Evolutionary conservation across 92 coral and sea anemone genomes (phyloP), one percentile per base, ranked within the genome.

Genomic region (Zoanthus solanderi): DNA sequence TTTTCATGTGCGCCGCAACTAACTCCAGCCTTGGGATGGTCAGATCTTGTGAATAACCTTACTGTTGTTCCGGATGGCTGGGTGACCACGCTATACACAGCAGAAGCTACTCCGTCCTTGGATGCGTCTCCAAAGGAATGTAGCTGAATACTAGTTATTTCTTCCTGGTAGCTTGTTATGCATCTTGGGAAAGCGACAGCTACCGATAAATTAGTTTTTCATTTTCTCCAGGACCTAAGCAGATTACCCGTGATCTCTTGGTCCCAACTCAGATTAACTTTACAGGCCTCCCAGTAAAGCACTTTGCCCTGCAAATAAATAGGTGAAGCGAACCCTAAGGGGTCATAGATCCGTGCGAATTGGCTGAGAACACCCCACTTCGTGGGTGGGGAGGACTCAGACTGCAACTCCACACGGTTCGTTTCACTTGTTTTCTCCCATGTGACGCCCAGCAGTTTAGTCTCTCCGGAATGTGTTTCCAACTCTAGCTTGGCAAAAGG

Each of bases 301-400:
- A 85, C 68, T 54, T 85, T 85, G 11, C 68, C 88, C 77, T 57
- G 75, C 6, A 84, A 66, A 3, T 45, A 85, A 4, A 85, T 12
- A 85, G 88, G 57, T 30, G 88, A 47, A 14, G 34, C 83, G 12
- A 85, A 54, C 78, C 88, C 88, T 71, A 71, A 66, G 42, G 82
- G 88, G 67, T 85, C 83, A 54, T 85, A 85, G 83, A 73, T 85
- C 66, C 23, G 52, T 0, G 80, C 83, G 69, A 56, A 60, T 50
- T 75, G 75, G 75, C 88, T 53, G 65, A 84, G 37, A 31, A 84
- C 78, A 8, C 58, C 83, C 71, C 83, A 10, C 83, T 82, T 82
- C 7, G 72, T 82, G 23, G 72, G 78, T 13, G 78, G 78, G 44
- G 78, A 73, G 78, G 78, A 54, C 8, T 73, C 53, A 44, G 78